phyloP scores from a whole-genome alignment of 2,113 vertebrate species.

The Aythya baeri region DNA sequence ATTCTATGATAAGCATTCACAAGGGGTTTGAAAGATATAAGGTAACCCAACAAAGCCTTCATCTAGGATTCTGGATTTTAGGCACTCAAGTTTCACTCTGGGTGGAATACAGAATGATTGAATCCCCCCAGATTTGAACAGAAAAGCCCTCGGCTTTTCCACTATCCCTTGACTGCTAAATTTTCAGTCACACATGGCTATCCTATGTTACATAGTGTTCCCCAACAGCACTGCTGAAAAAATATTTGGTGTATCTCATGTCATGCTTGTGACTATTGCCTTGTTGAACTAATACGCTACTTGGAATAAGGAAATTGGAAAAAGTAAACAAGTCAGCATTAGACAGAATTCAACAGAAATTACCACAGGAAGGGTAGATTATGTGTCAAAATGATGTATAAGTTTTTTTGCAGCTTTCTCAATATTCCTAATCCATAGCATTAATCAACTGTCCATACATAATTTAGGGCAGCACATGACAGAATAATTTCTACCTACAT shows the following conservation, averaged over 20 bases:
- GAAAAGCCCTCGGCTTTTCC: not conserved
- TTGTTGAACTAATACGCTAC: not conserved
- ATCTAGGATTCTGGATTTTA: not conserved
- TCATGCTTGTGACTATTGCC: not conserved
- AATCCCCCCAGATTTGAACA: not conserved
- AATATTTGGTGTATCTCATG: not conserved
- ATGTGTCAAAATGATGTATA: not conserved
- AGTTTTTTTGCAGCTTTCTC: not conserved
- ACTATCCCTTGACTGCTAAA: not conserved
- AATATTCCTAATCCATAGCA: not conserved
- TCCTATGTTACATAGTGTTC: not conserved
- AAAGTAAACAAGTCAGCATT: not conserved
- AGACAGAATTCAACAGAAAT: not conserved
- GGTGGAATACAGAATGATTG: not conserved
- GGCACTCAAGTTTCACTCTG: not conserved
- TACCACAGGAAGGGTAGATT: not conserved
- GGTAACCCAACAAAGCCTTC: not conserved
- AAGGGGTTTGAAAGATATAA: not conserved
- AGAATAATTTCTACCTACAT: not conserved
- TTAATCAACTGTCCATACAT: not conserved
- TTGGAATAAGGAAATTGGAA: not conserved
- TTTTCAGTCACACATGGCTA: not conserved
- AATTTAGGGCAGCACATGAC: not conserved
- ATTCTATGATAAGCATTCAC: not conserved
- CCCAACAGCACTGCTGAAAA: not conserved